phyloP scores from a whole-genome alignment of 1,140 invertebrate species.

The Ips nitidus region DNA sequence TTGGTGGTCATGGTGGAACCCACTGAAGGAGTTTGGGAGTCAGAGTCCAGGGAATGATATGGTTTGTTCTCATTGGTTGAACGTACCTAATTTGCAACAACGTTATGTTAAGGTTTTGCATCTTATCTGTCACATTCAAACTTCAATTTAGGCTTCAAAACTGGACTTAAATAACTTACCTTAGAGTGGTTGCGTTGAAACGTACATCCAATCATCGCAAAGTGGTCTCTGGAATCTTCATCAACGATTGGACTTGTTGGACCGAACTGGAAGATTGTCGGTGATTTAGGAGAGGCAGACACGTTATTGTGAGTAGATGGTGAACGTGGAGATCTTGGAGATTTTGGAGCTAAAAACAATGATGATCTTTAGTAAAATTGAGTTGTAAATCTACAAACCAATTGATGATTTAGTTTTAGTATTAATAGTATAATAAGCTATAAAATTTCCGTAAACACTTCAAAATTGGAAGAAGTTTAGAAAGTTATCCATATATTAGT shows the following conservation, averaged over 20 bases:
- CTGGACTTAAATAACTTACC: background rate
- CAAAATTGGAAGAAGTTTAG: too few relatives aligned
- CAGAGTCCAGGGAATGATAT: constrained; percentile 48
- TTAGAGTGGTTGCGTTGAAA: constrained; percentile 3
- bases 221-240: constrained; percentile 9
- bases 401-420: too few relatives aligned
- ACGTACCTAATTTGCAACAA: constrained; percentile 8
- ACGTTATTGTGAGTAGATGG: constrained; percentile 16
- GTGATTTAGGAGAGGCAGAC: constrained; percentile 14
- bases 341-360: constrained; percentile 20
- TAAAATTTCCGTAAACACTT: too few relatives aligned
- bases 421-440: too few relatives aligned
- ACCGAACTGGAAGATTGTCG: constrained; percentile 27
- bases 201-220: constrained; percentile 3
- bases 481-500: too few relatives aligned
- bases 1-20: constrained; percentile 35
- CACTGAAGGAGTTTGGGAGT: constrained; percentile 42
- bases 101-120: background rate
- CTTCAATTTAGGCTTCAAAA: background rate
- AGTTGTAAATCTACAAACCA: too few relatives aligned
- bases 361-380: background rate
- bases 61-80: constrained; percentile 44
- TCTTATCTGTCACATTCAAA: too few relatives aligned
- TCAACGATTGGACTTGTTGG: constrained; percentile 13
- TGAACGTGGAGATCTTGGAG: constrained; percentile 27